Percentiles rank a stretch among this genome's conserved stretches.
Conservation (phyloP, 2,888 invertebrate genomes). For the Nebria salina region DNA sequence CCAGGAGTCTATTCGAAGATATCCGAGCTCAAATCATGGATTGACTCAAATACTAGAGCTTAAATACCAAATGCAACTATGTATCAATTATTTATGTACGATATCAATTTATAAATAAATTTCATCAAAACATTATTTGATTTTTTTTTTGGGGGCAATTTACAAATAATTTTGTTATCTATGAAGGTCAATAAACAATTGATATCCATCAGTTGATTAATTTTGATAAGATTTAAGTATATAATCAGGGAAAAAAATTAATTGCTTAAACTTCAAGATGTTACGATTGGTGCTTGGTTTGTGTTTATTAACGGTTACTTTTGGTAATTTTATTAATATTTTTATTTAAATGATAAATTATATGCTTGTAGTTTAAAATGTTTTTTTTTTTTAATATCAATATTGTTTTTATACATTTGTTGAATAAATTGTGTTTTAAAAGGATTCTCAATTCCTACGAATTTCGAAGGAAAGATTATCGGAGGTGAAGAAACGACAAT, state of each 20-base stretch:
- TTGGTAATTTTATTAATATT: conserved; percentile 9
- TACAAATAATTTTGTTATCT: background rate
- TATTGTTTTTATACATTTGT: background rate
- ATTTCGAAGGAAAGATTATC: conserved; percentile 22
- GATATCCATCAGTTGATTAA: background rate
- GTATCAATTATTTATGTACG: background rate
- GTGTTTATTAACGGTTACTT: background rate
- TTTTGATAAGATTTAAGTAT: background rate
- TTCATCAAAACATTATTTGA: background rate
- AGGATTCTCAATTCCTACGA: background rate
- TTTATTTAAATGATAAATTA: background rate
- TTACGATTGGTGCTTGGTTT: conserved; percentile 10
- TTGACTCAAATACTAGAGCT: conserved; percentile 30
- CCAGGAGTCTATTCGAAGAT: conserved; percentile 55
- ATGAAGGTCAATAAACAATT: background rate
- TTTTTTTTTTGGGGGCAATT: background rate
- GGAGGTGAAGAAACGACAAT: conserved; percentile 30
- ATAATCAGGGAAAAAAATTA: background rate
- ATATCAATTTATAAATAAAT: background rate
- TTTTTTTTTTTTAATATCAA: background rate
- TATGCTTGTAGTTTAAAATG: background rate
- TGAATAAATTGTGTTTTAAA: background rate
- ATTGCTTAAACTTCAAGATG: conserved; percentile 9
- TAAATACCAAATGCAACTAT: background rate
- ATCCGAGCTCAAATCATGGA: conserved; percentile 46